Evolutionary conservation across 2,797 vertebrate species (phyloP), one percentile per base, ranked within the genome.

Genomic region (Spinus olivaceus): DNA sequence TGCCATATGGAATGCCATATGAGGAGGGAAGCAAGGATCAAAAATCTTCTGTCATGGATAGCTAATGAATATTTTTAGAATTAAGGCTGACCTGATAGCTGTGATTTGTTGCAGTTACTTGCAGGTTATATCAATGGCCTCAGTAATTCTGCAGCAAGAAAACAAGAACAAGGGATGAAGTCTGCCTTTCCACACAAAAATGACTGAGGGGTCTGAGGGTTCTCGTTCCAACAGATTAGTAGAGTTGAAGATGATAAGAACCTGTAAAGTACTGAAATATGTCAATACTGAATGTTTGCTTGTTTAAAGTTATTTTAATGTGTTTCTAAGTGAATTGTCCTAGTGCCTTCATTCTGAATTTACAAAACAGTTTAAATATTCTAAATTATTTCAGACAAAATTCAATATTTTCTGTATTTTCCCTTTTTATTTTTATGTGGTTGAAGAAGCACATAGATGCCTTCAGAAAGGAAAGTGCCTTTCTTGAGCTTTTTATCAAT

Each of bases 31-130:
- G 4, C 21, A 30, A 14, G 32, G 37, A 79, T 80, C 67, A 25
- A 66, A 70, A 91, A 65, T 72, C 23, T 94, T 94, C 84, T 77
- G n/a, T 88, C 59, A 37, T 35, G n/a, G 21, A 51, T 79, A 63
- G 10, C 63, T 94, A 72, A 93, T 79, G 37, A 86, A 44, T 86
- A 33, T 85, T 87, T 94, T 91, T 70, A 82, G 41, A 88, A 73
- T 85, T 85, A 47, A 72, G 28, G 8, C 27, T 82, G 60, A 60
- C 53, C 35, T 61, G 51, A 57, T 84, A 69, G 63, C 35, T 57
- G 1, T 77, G 54, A 22, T 24, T 61, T 88, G 2, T 66, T 76
- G 25, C 18, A 57, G 28, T 79, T 87, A 12, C 30, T 90, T 91
- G 41, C 12, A 71, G 32, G 13, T 67, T 32, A 0, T 44, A 44